Conservation (phyloP, 1,140 invertebrate species). For the Pteromalus puparum region DNA sequence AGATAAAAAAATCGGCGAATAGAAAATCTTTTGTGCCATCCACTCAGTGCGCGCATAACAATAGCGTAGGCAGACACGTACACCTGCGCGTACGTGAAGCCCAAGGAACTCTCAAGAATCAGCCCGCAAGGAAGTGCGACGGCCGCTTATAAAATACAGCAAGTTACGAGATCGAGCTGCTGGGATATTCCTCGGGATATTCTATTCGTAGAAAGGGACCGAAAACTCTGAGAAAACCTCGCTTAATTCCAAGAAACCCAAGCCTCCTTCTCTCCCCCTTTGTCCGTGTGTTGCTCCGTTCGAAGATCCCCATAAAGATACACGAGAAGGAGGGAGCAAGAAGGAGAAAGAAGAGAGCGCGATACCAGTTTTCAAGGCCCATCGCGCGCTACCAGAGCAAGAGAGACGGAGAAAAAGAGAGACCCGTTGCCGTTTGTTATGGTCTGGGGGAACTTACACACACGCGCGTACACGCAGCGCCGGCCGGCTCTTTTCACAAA, state of each 20-base stretch:
- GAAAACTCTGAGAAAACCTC: conserved; percentile 70
- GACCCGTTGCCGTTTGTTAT: conserved; percentile 59
- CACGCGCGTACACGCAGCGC: background rate
- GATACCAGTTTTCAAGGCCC: conserved; percentile 67
- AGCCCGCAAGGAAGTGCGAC: background rate
- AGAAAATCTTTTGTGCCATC: background rate
- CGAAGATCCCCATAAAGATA: conserved; percentile 70
- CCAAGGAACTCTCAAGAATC: background rate
- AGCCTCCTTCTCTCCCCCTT: conserved; percentile 53
- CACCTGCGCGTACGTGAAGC: conserved; percentile 15
- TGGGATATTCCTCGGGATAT: conserved; percentile 37
- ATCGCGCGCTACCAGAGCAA: conserved; percentile 41
- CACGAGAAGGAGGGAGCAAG: background rate
- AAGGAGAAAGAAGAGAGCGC: conserved; percentile 8
- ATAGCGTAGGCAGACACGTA: background rate
- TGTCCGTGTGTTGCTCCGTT: conserved; percentile 2
- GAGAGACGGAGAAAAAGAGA: background rate
- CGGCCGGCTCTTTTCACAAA: conserved; percentile 63
- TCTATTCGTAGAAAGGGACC: conserved; percentile 61
- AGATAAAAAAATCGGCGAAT: background rate
- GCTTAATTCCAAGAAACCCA: conserved; percentile 65
- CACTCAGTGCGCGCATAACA: background rate
- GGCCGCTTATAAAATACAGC: background rate
- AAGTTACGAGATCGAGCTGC: background rate
- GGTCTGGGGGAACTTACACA: conserved; percentile 20